Conservation (phyloP, 2,113 vertebrate species). For the Egretta garzetta region DNA sequence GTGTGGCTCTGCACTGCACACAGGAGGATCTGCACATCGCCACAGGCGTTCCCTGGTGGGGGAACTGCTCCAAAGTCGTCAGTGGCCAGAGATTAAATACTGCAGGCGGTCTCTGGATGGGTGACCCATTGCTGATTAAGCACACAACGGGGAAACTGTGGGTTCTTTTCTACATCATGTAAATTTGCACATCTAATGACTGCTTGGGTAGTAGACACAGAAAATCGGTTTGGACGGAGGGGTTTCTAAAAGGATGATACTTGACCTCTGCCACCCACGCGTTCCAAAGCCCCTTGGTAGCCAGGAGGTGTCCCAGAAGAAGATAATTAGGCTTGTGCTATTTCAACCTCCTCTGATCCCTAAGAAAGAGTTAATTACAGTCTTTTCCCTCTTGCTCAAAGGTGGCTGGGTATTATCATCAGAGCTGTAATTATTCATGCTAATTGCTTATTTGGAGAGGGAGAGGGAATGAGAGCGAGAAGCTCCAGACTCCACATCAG, state of each 20-base stretch:
- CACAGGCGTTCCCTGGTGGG: accelerated
- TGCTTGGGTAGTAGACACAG: neutral
- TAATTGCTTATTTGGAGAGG: slow-evolving; percentile 74
- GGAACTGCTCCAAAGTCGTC: neutral
- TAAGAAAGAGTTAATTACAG: slow-evolving; percentile 75
- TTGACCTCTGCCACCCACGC: neutral
- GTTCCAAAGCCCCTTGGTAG: neutral
- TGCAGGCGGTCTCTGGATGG: neutral
- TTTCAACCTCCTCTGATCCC: slow-evolving; percentile 54
- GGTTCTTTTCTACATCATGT: neutral
- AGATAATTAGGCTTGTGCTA: neutral
- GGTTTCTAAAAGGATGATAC: neutral
- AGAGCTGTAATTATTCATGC: slow-evolving; percentile 75
- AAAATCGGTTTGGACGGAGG: neutral
- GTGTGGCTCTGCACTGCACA: accelerated
- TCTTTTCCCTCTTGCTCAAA: slow-evolving; percentile 68
- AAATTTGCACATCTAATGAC: neutral
- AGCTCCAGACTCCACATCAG: neutral
- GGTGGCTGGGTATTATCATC: slow-evolving; percentile 68
- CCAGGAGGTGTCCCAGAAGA: neutral
- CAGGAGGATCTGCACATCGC: neutral
- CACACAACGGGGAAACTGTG: neutral
- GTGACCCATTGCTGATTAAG: neutral
- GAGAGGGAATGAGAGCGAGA: neutral
- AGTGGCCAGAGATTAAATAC: neutral